Evolutionary conservation across 2,797 vertebrate species (phyloP), one percentile per base, ranked within the genome.

Genomic region (Eulemur albifrons): DNA sequence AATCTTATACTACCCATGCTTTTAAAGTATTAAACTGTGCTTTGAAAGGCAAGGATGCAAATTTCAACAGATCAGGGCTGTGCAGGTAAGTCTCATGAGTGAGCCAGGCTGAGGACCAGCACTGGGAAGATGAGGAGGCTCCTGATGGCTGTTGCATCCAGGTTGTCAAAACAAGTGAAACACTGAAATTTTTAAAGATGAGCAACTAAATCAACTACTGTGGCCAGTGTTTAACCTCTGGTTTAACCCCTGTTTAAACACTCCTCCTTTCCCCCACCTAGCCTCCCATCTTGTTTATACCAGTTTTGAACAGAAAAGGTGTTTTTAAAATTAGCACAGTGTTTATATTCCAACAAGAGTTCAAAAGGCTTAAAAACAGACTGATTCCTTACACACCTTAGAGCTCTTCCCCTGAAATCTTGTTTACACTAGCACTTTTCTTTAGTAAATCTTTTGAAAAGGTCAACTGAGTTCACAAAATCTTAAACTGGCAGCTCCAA

Each of bases 331-430:
- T 96, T 87, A 96, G 76, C 86, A 20, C 2, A 25, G n/a, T 95
- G 90, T 86, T 95, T 96, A 59, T 85, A 69, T 88, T 96, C 95
- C 85, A 76, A 69, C 0, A 2, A 82, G 79, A 83, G 48, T 96
- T 91, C 95, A 70, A 94, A 95, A 57, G 25, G 84, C 77, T 97
- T 94, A 94, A 96, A 97, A 96, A 94, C 76, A 96, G 89, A 91
- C 59, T 1, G 61, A 77, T 50, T 93, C 52, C 80, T 88, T 48
- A 86, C 73, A 96, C 87, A 97, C 94, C 57, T 95, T 79, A 23
- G 11, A 76, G 32, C 52, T 61, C 93, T 85, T 94, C 86, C 79
- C 54, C 48, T 48, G 25, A 84, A 96, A 86, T 69, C 81, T 88
- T 96, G 82, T 97, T 97, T 97, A 97, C 69, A 59, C 27, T 6